A percentile compares a stretch with the other conserved stretches of the same genome.
phyloP scores from a whole-genome alignment of 1,140 invertebrate genomes.

The Agraylea sexmaculata region DNA sequence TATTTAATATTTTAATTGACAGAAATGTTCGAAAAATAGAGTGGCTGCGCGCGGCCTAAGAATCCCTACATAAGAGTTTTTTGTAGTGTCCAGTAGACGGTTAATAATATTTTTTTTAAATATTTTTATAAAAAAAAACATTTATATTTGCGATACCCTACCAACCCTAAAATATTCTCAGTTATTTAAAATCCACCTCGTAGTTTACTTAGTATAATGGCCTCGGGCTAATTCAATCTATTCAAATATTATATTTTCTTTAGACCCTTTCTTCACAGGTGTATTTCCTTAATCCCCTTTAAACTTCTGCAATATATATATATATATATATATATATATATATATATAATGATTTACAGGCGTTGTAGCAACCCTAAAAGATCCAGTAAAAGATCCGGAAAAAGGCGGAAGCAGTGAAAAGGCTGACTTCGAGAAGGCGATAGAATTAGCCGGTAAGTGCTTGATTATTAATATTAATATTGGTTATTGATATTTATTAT shows the following conservation, averaged over 20 bases:
- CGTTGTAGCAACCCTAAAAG: conserved; percentile 20
- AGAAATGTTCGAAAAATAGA: too few relatives aligned
- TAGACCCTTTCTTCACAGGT: not conserved
- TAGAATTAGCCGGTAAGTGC: conserved; percentile 57
- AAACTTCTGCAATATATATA: not conserved
- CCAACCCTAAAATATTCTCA: too few relatives aligned
- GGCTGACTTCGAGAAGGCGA: conserved; percentile 72
- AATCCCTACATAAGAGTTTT: too few relatives aligned
- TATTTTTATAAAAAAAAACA: too few relatives aligned
- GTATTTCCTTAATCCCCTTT: not conserved
- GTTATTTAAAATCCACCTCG: too few relatives aligned
- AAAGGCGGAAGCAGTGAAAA: conserved; percentile 45
- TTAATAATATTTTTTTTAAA: too few relatives aligned
- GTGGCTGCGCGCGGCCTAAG: too few relatives aligned
- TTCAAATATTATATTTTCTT: conserved; percentile 13
- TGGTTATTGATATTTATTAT: conserved; percentile 5
- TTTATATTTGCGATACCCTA: too few relatives aligned
- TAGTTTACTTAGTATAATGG: too few relatives aligned
- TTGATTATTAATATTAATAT: conserved; percentile 1
- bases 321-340: not conserved
- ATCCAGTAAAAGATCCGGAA: conserved; percentile 33
- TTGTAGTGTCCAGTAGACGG: too few relatives aligned
- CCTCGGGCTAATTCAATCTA: too few relatives aligned
- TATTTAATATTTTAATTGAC: too few relatives aligned
- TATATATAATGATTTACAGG: conserved; percentile 10